Evolutionary conservation across 2,888 invertebrate genomes (phyloP), one percentile per base, ranked within the genome.

Genomic region (Trichogramma evanescens): DNA sequence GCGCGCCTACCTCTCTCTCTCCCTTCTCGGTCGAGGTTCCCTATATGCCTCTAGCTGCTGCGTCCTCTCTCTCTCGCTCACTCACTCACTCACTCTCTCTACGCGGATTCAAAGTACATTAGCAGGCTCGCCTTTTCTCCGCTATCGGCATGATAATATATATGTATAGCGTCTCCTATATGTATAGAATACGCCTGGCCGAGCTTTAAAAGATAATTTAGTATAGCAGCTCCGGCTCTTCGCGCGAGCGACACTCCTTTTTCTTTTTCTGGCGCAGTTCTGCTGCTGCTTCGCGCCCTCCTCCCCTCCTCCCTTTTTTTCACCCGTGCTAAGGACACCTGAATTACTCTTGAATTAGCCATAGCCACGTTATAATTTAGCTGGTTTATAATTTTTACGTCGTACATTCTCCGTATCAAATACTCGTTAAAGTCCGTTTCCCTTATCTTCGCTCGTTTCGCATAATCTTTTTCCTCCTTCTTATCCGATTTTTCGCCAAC

Each of bases 81-180:
- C 26, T 26, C 26, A 26, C 26, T 26, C 26, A 26, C 26, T 26
- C 26, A 26, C 26, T 57, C 53, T 51, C 41, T 56, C 45, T 51
- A 60, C 54, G 60, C 66, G 66, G 63, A 66, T 68, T 67, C 65
- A 66, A 66, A 68, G 64, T 66, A 61, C 66, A 69, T 66, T 67
- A 68, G 66, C 64, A 62, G 38, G 10, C 42, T 56, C 42, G 38
- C 58, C 49, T 58, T 44, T 38, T 39, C 57, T 58, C 50, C 58
- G 54, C 56, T 59, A 58, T 63, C 56, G 51, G 50, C 26, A 55
- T 51, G 43, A 38, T 59, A 58, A 63, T 54, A 58, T 63, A 50
- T 50, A 46, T 51, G 41, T 52, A 26, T 26, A 26, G 26, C 26
- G 26, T 26, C 26, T 26, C 3, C 26, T 26, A 26, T 26, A 26